Conservation (phyloP, 2,113 vertebrate genomes). For the Calyptommatus sinebrachiatus region DNA sequence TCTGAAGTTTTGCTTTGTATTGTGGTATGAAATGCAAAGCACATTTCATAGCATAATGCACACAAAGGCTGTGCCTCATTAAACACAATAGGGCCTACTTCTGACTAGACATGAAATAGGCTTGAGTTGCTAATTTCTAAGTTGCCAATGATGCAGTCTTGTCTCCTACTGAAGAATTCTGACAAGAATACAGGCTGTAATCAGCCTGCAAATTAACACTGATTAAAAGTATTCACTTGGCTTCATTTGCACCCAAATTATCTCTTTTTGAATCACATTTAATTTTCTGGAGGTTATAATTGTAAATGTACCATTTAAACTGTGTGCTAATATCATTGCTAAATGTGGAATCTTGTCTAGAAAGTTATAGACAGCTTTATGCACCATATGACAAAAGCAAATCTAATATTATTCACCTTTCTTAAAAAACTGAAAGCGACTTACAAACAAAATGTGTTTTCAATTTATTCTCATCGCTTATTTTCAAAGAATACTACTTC, state of each 20-base stretch:
- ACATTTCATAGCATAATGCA: no score
- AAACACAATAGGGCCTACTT: not conserved
- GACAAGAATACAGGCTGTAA: constrained; percentile 2
- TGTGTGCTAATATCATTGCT: not conserved
- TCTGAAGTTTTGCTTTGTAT: constrained; percentile 16
- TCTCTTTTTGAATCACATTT: not conserved
- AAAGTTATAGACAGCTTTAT: not conserved
- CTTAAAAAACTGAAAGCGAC: no score
- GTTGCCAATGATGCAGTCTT: constrained; percentile 29
- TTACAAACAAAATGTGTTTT: no score
- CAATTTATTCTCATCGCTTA: no score
- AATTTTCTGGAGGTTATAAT: not conserved
- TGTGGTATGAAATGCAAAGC: not conserved
- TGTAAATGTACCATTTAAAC: not conserved
- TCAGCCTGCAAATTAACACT: constrained; percentile 7
- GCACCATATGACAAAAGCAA: not conserved
- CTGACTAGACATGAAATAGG: not conserved
- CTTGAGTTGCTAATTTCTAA: not conserved
- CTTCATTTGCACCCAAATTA: constrained; percentile 8
- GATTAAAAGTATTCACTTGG: not conserved
- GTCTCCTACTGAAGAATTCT: not conserved
- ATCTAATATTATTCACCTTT: no score
- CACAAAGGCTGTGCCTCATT: not conserved
- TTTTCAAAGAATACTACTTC: no score
- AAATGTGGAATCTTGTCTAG: not conserved